phyloP scores from a whole-genome alignment of 2,113 vertebrate genomes.

The Osmerus eperlanus region DNA sequence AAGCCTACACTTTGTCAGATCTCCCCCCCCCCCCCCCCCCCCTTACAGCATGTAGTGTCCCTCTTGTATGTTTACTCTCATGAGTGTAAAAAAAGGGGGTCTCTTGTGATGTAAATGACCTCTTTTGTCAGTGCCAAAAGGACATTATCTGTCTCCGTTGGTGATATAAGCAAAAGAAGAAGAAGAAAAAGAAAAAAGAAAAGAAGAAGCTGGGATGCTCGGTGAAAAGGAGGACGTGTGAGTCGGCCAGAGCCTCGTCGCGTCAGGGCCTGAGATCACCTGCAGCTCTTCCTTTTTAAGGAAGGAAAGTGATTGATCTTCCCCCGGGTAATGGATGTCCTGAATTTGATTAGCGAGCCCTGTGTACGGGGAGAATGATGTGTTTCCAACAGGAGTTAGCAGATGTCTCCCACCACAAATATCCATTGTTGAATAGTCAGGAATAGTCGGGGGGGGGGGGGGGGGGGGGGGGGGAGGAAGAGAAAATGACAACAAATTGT shows the following conservation, averaged over 20 bases:
- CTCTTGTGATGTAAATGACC: constrained; percentile 67
- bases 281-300: constrained; percentile 44
- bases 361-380: not conserved
- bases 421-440: too few relatives aligned
- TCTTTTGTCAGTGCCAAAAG: constrained; percentile 53
- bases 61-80: constrained; percentile 38
- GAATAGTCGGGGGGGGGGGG: too few relatives aligned
- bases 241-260: constrained; percentile 34
- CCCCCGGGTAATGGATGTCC: constrained; percentile 21
- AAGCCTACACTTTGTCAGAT: constrained; percentile 44
- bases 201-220: constrained; percentile 7
- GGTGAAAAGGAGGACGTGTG: constrained; percentile 31
- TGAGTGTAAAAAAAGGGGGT: constrained; percentile 38
- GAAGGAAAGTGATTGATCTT: constrained; percentile 24
- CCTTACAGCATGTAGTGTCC: not conserved
- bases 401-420: not conserved
- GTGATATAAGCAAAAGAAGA: constrained; percentile 37
- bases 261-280: constrained; percentile 38
- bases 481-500: too few relatives aligned
- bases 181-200: not conserved
- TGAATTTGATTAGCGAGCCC: not conserved
- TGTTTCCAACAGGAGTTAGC: not conserved
- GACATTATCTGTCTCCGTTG: constrained; percentile 42
- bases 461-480: too few relatives aligned
- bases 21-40: constrained; percentile 20